These are phyloP conservation scores for Benthosema pterotum DNA, from an alignment of 2,797 vertebrate species.

Conservation along the genomic window DNA sequence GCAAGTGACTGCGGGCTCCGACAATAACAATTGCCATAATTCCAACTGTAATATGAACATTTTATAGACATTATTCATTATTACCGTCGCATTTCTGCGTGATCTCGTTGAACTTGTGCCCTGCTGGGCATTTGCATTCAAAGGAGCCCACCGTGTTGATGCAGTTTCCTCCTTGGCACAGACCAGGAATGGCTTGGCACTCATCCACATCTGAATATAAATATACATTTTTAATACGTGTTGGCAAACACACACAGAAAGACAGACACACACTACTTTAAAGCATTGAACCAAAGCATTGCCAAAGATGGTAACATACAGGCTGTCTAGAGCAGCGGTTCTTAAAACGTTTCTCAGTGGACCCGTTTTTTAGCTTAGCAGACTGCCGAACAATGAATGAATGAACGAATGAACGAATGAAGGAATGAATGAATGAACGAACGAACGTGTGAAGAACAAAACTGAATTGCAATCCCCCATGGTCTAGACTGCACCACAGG, in stretches of 20 bases:
- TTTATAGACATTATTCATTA: slow-evolving; percentile 23
- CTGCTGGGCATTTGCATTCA: slow-evolving; percentile 98
- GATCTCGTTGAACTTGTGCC: slow-evolving; percentile 97
- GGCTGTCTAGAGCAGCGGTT: background rate
- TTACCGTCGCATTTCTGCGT: slow-evolving; percentile 98
- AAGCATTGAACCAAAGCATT: slow-evolving; percentile 4
- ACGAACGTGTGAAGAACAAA: too few species aligned
- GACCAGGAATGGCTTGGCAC: slow-evolving; percentile 98
- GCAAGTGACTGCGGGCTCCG: slow-evolving; percentile 29
- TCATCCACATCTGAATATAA: slow-evolving; percentile 92
- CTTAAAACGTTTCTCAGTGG: too few species aligned
- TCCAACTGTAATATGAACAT: slow-evolving; percentile 27
- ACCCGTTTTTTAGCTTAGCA: too few species aligned
- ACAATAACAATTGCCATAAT: background rate
- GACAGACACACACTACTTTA: background rate
- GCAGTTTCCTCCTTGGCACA: slow-evolving; percentile 98
- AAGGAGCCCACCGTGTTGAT: slow-evolving; percentile 99
- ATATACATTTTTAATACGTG: slow-evolving; percentile 35
- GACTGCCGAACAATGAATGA: too few species aligned
- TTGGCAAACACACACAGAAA: slow-evolving; percentile 4
- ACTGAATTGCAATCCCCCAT: background rate
- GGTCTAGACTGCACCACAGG: background rate
- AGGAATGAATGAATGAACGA: too few species aligned
- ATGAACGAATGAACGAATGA: too few species aligned
- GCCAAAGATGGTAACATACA: slow-evolving; percentile 14